These are phyloP conservation scores for Rhizomys pruinosus DNA, from an alignment of 2,113 vertebrate genomes.

Conservation along the genomic window DNA sequence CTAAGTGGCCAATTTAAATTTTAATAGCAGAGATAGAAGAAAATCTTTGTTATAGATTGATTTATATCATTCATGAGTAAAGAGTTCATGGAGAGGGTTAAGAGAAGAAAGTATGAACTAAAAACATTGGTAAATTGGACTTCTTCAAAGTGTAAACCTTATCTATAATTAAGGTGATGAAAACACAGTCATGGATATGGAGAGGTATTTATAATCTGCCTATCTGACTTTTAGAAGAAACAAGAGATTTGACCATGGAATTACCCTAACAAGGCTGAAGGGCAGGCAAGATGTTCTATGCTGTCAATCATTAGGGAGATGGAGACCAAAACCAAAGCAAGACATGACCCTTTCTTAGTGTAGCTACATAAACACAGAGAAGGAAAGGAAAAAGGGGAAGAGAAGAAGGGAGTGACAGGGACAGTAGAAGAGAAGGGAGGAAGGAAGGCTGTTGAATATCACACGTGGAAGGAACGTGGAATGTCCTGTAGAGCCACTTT, in stretches of 20 bases:
- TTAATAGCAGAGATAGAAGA: neutral
- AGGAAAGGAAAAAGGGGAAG: neutral
- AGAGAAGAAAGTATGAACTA: neutral
- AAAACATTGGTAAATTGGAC: neutral
- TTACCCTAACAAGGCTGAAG: neutral
- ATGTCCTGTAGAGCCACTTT: neutral
- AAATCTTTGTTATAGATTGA: neutral
- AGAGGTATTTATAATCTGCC: neutral
- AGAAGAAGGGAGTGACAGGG: neutral
- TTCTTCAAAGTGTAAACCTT: neutral
- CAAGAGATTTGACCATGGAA: neutral
- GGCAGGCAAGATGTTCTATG: neutral
- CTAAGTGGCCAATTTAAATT: neutral
- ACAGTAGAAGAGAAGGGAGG: neutral
- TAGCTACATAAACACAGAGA: neutral
- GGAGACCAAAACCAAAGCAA: neutral
- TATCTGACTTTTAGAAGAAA: neutral
- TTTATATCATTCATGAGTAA: neutral
- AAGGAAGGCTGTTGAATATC: neutral
- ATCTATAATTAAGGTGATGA: neutral
- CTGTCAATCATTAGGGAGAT: neutral
- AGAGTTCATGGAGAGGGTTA: neutral
- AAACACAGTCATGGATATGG: neutral
- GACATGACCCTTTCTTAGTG: neutral
- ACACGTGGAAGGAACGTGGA: neutral